phyloP scores from a whole-genome alignment of 2,113 vertebrate genomes.

The Sminthopsis crassicaudata region DNA sequence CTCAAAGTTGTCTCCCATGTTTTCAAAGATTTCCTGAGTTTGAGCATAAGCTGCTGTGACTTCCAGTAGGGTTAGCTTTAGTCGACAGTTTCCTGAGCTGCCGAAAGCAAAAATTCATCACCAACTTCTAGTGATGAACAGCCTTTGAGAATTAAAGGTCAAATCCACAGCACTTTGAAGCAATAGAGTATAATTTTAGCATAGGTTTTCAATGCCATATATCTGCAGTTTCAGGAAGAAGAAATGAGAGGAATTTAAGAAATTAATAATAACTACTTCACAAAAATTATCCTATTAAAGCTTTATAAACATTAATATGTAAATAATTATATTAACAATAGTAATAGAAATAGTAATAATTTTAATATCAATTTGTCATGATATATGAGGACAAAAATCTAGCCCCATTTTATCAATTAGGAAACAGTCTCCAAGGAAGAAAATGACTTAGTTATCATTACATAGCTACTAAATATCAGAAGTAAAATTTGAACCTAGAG shows the following conservation, averaged over 20 bases:
- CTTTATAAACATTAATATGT: not conserved
- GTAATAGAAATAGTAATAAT: not conserved
- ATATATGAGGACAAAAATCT: not conserved
- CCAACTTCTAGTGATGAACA: not conserved
- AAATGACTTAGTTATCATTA: not conserved
- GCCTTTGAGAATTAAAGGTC: not conserved
- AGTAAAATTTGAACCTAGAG: not conserved
- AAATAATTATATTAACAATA: not conserved
- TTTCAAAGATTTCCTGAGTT: not conserved
- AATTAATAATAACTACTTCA: not conserved
- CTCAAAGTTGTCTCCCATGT: not conserved
- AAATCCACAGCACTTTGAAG: not conserved
- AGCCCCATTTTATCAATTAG: not conserved
- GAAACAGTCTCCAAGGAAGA: not conserved
- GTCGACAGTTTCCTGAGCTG: not conserved
- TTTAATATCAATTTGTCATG: not conserved
- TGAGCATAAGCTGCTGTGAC: not conserved
- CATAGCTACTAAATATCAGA: not conserved
- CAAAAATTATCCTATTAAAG: not conserved
- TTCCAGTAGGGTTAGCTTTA: not conserved
- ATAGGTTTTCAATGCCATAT: not conserved
- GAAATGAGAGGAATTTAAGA: not conserved
- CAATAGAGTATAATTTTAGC: not conserved
- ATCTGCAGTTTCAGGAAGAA: not conserved
- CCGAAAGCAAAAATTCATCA: not conserved